These are phyloP conservation scores for Lophius americanus DNA, from an alignment of 2,797 vertebrate genomes.

Conservation along the genomic window DNA sequence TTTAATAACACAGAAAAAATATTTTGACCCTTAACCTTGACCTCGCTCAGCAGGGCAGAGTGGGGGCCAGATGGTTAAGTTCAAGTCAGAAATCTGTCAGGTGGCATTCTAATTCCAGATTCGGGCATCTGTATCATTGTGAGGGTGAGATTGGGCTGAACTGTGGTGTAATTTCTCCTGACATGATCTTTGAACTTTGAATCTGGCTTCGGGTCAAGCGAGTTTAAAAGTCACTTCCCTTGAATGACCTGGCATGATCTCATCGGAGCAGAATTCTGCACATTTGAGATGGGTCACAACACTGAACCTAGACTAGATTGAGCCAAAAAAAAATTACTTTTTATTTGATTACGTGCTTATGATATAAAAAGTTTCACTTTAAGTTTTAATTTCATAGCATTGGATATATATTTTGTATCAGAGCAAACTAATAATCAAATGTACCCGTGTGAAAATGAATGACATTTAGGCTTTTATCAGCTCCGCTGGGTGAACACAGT, in stretches of 20 bases:
- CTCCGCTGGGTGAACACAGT: conserved; percentile 67
- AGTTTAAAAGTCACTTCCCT: conserved; percentile 61
- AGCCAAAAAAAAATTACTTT: too few species aligned
- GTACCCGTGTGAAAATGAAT: conserved; percentile 22
- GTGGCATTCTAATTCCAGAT: conserved; percentile 14
- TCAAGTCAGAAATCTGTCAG: conserved; percentile 25
- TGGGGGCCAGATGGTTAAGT: conserved; percentile 13
- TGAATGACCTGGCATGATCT: conserved; percentile 54
- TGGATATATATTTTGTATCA: background rate
- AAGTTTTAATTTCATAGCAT: background rate
- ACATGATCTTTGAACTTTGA: conserved; percentile 66
- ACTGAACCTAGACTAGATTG: conserved; percentile 8
- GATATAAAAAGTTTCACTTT: background rate
- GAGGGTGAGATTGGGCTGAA: background rate
- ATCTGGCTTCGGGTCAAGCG: conserved; percentile 40
- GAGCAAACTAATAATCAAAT: background rate
- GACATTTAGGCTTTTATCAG: conserved; percentile 27
- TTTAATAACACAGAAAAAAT: conserved; percentile 15
- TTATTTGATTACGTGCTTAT: background rate
- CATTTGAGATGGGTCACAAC: conserved; percentile 18
- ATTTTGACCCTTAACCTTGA: conserved; percentile 56
- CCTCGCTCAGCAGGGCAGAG: conserved; percentile 6
- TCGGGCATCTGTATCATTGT: conserved; percentile 8
- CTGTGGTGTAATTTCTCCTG: conserved; percentile 51
- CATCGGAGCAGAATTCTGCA: conserved; percentile 34